These are phyloP conservation scores for Xiphydria camelus DNA, from an alignment of 2,888 invertebrate species.

Conservation along the genomic window DNA sequence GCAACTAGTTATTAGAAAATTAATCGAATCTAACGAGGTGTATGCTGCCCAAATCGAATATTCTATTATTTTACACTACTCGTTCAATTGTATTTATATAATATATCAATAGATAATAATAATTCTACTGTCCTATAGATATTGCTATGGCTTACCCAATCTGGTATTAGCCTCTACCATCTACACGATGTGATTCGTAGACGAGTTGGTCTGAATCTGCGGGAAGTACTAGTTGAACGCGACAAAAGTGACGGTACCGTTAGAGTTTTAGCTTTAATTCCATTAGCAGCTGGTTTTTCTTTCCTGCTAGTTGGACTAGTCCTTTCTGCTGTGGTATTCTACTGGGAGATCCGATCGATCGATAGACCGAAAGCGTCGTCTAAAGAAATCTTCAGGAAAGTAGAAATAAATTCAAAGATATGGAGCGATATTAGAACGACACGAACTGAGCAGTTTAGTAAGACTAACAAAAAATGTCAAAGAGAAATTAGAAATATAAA, in stretches of 20 bases:
- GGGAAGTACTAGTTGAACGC: slow-evolving; percentile 40
- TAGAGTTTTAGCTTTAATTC: slow-evolving; percentile 35
- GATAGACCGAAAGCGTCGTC: too few relatives aligned
- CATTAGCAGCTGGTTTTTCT: slow-evolving; percentile 45
- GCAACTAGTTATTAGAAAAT: too few relatives aligned
- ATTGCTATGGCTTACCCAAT: slow-evolving; percentile 36
- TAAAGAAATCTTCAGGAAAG: too few relatives aligned
- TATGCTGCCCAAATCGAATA: background rate
- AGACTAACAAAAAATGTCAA: too few relatives aligned
- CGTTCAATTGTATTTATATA: background rate
- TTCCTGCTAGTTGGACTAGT: slow-evolving; percentile 35
- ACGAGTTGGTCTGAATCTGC: slow-evolving; percentile 31
- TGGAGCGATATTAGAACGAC: too few relatives aligned
- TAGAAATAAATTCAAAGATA: too few relatives aligned
- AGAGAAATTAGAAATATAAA: too few relatives aligned
- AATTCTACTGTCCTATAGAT: too few relatives aligned
- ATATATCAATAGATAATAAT: background rate
- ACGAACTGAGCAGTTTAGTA: too few relatives aligned
- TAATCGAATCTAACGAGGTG: too few relatives aligned
- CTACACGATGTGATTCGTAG: slow-evolving; percentile 42
- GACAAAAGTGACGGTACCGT: slow-evolving; percentile 24
- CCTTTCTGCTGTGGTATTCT: slow-evolving; percentile 37
- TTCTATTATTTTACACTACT: background rate
- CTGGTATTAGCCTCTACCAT: slow-evolving; percentile 39
- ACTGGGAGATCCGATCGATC: slow-evolving; percentile 33